Evolutionary conservation across 2,113 vertebrate genomes (phyloP).

Genomic region (Laticauda laticaudata): DNA sequence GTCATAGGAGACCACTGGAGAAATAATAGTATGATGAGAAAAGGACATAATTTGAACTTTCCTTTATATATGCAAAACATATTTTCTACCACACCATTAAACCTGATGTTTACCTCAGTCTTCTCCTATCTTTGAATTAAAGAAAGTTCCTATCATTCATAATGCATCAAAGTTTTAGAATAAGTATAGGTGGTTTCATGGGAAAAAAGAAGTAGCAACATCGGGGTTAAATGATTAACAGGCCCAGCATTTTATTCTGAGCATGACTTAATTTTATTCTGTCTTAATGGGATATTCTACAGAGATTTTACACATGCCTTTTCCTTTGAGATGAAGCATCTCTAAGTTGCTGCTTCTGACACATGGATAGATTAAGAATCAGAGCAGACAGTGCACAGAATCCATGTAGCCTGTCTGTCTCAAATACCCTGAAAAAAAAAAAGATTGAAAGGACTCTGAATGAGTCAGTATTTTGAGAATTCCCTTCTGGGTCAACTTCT

Average conservation of each 20-base stretch:
- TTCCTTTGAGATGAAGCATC: neutral
- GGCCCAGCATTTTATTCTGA: neutral
- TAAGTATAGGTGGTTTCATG: neutral
- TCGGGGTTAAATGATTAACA: neutral
- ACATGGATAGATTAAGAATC: neutral
- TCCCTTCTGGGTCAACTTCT: constrained; percentile 47
- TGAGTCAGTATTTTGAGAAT: constrained; percentile 4
- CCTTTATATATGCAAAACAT: neutral
- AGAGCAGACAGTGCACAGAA: neutral
- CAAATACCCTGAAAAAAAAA: neutral
- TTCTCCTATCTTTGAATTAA: neutral
- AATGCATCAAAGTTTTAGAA: neutral
- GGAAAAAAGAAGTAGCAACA: neutral
- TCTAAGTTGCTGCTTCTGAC: neutral
- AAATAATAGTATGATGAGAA: neutral
- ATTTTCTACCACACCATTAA: neutral
- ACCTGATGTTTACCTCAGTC: neutral
- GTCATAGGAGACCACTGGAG: neutral
- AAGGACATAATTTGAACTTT: neutral
- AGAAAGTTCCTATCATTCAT: neutral
- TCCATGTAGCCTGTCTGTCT: neutral
- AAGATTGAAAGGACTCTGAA: neutral
- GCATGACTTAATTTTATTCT: constrained; percentile 5
- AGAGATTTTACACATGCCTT: neutral
- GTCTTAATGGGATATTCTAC: neutral